Evolutionary conservation across 2,113 vertebrate genomes (phyloP).

Genomic region (Chunga burmeisteri): DNA sequence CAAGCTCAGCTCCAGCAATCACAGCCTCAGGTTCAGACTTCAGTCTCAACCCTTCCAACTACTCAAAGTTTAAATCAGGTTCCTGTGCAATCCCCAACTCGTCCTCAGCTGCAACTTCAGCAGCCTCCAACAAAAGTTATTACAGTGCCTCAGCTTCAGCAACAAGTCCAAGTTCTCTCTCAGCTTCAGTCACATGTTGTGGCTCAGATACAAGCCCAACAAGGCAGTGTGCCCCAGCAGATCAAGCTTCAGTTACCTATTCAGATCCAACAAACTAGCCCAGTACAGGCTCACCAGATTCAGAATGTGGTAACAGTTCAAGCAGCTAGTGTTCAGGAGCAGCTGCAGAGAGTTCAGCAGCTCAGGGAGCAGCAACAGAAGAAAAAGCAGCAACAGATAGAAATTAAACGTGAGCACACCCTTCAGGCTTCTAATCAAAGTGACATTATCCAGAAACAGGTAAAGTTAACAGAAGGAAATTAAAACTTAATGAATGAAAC

Average conservation of each 20-base stretch:
- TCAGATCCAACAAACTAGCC: slow-evolving; percentile 85
- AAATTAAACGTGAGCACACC: slow-evolving; percentile 88
- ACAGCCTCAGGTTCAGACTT: slow-evolving; percentile 73
- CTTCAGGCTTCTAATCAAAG: slow-evolving; percentile 87
- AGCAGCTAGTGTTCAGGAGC: slow-evolving; percentile 90
- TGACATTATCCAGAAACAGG: slow-evolving; percentile 94
- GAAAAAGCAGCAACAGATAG: slow-evolving; percentile 90
- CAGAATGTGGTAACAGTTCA: slow-evolving; percentile 94
- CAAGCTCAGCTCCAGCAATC: slow-evolving; percentile 79
- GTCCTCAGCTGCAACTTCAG: slow-evolving; percentile 81
- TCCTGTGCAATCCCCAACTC: slow-evolving; percentile 72
- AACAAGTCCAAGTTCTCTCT: slow-evolving; percentile 88
- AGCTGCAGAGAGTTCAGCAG: slow-evolving; percentile 92
- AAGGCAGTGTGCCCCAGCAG: slow-evolving; percentile 87
- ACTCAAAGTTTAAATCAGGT: slow-evolving; percentile 73
- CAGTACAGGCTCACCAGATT: slow-evolving; percentile 85
- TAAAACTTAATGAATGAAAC: slow-evolving; percentile 35
- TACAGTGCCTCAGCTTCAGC: slow-evolving; percentile 87
- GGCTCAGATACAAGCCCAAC: slow-evolving; percentile 83
- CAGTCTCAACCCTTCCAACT: slow-evolving; percentile 73
- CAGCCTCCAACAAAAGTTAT: slow-evolving; percentile 79
- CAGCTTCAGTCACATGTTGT: slow-evolving; percentile 81
- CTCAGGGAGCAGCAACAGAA: slow-evolving; percentile 92
- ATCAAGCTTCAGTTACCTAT: slow-evolving; percentile 89
- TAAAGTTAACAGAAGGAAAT: slow-evolving; percentile 70